Percentiles rank a stretch among this genome's conserved stretches.
These are phyloP conservation scores for Acanthurus tractus DNA, from an alignment of 2,797 vertebrate genomes.

Conservation along the genomic window DNA sequence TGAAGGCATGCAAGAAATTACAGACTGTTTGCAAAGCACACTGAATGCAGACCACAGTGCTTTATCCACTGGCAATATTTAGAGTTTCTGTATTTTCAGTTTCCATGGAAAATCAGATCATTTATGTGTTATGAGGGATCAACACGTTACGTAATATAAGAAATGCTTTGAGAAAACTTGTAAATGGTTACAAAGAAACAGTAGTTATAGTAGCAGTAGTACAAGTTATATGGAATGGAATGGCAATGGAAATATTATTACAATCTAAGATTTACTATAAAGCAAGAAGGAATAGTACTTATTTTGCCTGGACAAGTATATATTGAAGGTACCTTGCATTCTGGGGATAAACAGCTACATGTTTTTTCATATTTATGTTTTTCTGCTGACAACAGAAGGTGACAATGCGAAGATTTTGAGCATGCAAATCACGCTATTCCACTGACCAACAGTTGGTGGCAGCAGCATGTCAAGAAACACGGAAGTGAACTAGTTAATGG, in stretches of 20 bases:
- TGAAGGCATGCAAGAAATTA: slow-evolving; percentile 52
- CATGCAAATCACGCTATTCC: slow-evolving; percentile 3
- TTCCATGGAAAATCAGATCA: slow-evolving; percentile 10
- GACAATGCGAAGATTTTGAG: background rate
- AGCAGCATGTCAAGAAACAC: slow-evolving; percentile 1
- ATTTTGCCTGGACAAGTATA: background rate
- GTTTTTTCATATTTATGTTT: background rate
- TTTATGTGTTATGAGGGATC: background rate
- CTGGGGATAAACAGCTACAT: background rate
- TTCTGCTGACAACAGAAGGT: background rate
- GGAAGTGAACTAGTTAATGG: background rate
- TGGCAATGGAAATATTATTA: background rate
- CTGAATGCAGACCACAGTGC: slow-evolving; percentile 30
- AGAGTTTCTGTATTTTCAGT: slow-evolving; percentile 15
- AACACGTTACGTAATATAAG: slow-evolving; percentile 6
- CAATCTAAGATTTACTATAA: background rate
- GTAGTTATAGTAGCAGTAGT: background rate
- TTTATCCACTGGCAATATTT: slow-evolving; percentile 20
- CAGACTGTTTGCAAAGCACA: slow-evolving; percentile 8
- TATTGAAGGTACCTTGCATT: background rate
- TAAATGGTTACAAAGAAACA: background rate
- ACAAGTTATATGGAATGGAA: no score
- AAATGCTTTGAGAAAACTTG: background rate
- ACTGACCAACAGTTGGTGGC: slow-evolving; percentile 15
- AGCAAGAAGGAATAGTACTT: background rate